Evolutionary conservation across 37 sponge, comb jelly and placozoan species (phyloP), one percentile per base, ranked within the genome.

Genomic region (Agelas oroides): DNA sequence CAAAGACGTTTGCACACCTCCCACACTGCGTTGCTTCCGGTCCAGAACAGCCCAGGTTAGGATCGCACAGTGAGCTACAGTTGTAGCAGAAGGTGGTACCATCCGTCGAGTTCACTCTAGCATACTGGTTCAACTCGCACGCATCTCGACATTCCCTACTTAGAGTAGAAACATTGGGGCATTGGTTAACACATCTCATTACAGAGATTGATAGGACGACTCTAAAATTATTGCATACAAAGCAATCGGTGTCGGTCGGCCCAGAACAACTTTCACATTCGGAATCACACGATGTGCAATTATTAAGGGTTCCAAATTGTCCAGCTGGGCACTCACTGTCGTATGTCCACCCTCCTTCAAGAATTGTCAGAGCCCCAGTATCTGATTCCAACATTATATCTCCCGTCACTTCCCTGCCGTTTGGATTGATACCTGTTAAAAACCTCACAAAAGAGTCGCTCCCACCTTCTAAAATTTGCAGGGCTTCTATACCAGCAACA

Each of bases 341-440:
- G 68, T 89, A 93, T 16, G 13, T 30, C 90, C 90, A 93, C 8
- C 61, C 67, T 58, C 67, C 31, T 0, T 46, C 65, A 1, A 59
- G 0, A 18, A 70, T 58, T 25, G 83, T 82, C 32, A 83, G 36
- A 53, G 92, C 89, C 31, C 95, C 92, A 8, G 92, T 91, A 65
- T 91, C 65, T 23, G 92, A 85, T 28, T 81, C 75, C 38, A 95
- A 36, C 16, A 41, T 20, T 18, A 95, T 63, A 57, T 35, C 36
- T 20, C 84, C 92, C 21, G 41, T 38, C 1, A 28, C 39, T 21
- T 37, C 30, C 59, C 19, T 35, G 11, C 87, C 89, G 35, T 61
- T 57, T 53, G 67, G 52, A 34, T 65, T 67, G 21, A 64, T 40
- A 0, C 95, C 95, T 19, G 78, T 78, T 24, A 21, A 25, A 33